Conservation (phyloP, 2,888 invertebrate species). For the Drosophila mimica region DNA sequence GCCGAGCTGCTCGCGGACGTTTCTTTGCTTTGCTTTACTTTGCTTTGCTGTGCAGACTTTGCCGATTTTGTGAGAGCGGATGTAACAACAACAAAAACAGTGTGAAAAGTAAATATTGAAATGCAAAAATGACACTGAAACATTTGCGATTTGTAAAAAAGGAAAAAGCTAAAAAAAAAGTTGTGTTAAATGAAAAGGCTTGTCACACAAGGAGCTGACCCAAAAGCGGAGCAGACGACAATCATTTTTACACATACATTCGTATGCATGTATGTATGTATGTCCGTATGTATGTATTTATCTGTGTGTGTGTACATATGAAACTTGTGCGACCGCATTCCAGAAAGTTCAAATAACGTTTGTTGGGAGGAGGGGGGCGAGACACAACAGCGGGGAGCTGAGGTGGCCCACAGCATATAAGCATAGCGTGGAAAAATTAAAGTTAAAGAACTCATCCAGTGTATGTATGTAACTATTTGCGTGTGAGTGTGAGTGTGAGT, state of each 20-base stretch:
- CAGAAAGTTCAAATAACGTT: slow-evolving; percentile 76
- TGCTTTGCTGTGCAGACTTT: slow-evolving; percentile 15
- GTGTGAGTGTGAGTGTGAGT: slow-evolving; percentile 31
- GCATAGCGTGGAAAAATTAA: slow-evolving; percentile 63
- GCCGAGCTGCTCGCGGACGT: slow-evolving; percentile 41
- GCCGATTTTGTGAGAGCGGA: slow-evolving; percentile 43
- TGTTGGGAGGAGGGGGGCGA: background rate
- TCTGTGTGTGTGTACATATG: slow-evolving; percentile 13
- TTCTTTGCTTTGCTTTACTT: slow-evolving; percentile 14
- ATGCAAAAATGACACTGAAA: slow-evolving; percentile 35
- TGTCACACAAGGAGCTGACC: slow-evolving; percentile 40
- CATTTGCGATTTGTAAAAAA: slow-evolving; percentile 26
- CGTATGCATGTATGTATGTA: slow-evolving; percentile 10
- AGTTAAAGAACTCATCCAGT: slow-evolving; percentile 66
- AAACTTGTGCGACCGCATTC: slow-evolving; percentile 77
- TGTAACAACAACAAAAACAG: slow-evolving; percentile 49
- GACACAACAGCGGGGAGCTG: slow-evolving; percentile 26
- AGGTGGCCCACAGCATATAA: slow-evolving; percentile 48
- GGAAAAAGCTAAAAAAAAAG: slow-evolving; percentile 17
- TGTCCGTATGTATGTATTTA: slow-evolving; percentile 6
- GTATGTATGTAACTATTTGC: slow-evolving; percentile 30
- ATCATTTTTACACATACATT: slow-evolving; percentile 10
- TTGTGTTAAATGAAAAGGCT: slow-evolving; percentile 37
- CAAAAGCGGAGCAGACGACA: slow-evolving; percentile 38
- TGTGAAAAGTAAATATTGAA: slow-evolving; percentile 65